Base-by-base conservation (phyloP, 1,140 invertebrate genomes). In the Eupristina koningsbergeri region DNA sequence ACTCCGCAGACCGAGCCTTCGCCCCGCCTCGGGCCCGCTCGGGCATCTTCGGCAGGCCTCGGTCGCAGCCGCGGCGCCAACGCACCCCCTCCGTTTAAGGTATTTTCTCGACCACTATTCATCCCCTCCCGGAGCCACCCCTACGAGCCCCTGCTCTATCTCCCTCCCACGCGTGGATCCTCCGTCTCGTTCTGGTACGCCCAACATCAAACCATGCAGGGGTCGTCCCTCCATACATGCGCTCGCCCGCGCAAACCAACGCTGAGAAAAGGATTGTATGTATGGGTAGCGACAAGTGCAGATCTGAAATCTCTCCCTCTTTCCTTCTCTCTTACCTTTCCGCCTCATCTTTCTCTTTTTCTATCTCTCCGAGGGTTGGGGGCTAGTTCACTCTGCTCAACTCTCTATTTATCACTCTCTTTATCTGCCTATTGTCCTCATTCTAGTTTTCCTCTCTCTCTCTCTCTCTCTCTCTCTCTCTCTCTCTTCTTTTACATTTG, bases 41-140 rank as follows among this genome's bases (percentile, higher is more conserved):
- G 88, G 86, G 71, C 84, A 34, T 82, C 78, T 86, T 77, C 90
- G 89, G 83, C 81, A 80, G 75, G 83, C 85, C 85, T 86, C 88
- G 88, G 11, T 29, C n/a, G 29, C 45, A 26, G 47, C 73, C 15
- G 34, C 50, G 31, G 75, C 50, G 17, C 63, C 45, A 2, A n/a
- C 6, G 50, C 61, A 58, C 75, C 64, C 63, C 63, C 75, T 71
- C 85, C 85, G 85, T 86, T 89, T 89, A 89, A 89, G 86, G 88
- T 86, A 87, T 87, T 87, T 88, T 86, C 64, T 80, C 88, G 81
- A 89, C 85, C 87, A 86, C 88, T 89, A 88, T 89, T 89, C 89
- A 87, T 88, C 87, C 87, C 86, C 87, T 85, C 85, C 84, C 73
- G 47, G 76, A 76, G 82, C 74, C 63, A 13, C 9, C 47, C 74